phyloP scores from a whole-genome alignment of 2,797 vertebrate genomes.

The Lemur catta region DNA sequence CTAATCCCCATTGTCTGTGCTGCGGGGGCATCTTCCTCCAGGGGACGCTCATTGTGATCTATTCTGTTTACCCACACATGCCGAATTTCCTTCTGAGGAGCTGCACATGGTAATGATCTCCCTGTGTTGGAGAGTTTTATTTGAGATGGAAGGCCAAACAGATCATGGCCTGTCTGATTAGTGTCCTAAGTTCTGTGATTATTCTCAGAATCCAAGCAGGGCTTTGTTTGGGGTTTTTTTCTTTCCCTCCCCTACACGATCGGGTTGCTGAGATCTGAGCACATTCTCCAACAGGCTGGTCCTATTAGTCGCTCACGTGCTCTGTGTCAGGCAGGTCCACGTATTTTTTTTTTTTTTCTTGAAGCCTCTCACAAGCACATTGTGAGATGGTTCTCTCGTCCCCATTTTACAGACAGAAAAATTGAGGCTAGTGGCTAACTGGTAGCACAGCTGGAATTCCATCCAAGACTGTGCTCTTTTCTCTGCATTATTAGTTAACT shows the following conservation, averaged over 20 bases:
- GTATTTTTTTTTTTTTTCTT: background rate
- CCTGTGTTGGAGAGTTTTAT: slow-evolving; percentile 61
- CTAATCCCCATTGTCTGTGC: slow-evolving; percentile 51
- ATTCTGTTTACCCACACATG: slow-evolving; percentile 70
- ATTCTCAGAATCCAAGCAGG: slow-evolving; percentile 7
- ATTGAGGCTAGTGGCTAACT: background rate
- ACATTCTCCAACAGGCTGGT: background rate
- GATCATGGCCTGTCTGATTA: slow-evolving; percentile 62
- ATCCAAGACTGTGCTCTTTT: background rate
- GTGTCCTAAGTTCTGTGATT: slow-evolving; percentile 47
- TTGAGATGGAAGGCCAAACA: slow-evolving; percentile 70
- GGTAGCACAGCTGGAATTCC: background rate
- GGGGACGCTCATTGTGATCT: slow-evolving; percentile 52
- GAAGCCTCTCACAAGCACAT: background rate
- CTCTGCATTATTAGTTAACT: background rate
- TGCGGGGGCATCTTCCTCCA: slow-evolving; percentile 42
- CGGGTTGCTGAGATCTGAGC: background rate
- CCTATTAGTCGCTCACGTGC: background rate
- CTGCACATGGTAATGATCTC: slow-evolving; percentile 67
- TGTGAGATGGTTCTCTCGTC: background rate
- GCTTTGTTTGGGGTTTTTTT: background rate
- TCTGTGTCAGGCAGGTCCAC: background rate
- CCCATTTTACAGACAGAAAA: background rate
- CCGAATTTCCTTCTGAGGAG: slow-evolving; percentile 64
- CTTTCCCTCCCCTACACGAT: background rate